Conservation (phyloP, 2,113 vertebrate genomes). For the Tiliqua scincoides region DNA sequence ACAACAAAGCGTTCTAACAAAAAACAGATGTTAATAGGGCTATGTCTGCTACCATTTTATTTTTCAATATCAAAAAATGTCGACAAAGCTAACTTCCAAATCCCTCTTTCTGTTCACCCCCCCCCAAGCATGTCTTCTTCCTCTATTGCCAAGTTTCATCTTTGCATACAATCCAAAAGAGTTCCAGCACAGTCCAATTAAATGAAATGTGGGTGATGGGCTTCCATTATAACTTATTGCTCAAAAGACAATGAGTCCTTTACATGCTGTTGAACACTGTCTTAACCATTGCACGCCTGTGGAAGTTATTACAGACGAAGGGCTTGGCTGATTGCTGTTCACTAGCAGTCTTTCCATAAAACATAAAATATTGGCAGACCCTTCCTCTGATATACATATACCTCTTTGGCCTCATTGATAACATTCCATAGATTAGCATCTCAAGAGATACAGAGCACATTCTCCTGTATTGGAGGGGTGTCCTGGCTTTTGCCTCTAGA, state of each 20-base stretch:
- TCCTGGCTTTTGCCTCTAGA: background rate
- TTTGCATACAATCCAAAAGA: slow-evolving; percentile 20
- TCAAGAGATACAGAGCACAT: background rate
- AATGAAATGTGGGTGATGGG: background rate
- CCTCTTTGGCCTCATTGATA: background rate
- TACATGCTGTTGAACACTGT: background rate
- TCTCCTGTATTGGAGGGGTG: background rate
- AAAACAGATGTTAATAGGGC: slow-evolving; percentile 58
- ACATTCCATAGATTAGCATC: background rate
- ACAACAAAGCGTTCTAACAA: slow-evolving; percentile 50
- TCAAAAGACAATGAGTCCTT: background rate
- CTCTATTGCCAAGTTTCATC: background rate
- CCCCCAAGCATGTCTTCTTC: slow-evolving; percentile 19
- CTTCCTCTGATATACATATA: background rate
- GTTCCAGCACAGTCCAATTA: background rate
- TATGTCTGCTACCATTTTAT: slow-evolving; percentile 55
- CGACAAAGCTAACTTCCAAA: slow-evolving; percentile 23
- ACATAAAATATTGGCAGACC: background rate
- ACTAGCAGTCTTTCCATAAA: background rate
- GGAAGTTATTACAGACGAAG: background rate
- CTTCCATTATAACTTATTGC: background rate
- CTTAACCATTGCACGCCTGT: background rate
- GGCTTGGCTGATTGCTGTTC: background rate
- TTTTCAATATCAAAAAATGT: slow-evolving; percentile 51
- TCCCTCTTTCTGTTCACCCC: background rate